Percentiles rank a stretch among this genome's conserved stretches.
phyloP scores from a whole-genome alignment of 1,140 invertebrate species.

The Drosophila orosa region DNA sequence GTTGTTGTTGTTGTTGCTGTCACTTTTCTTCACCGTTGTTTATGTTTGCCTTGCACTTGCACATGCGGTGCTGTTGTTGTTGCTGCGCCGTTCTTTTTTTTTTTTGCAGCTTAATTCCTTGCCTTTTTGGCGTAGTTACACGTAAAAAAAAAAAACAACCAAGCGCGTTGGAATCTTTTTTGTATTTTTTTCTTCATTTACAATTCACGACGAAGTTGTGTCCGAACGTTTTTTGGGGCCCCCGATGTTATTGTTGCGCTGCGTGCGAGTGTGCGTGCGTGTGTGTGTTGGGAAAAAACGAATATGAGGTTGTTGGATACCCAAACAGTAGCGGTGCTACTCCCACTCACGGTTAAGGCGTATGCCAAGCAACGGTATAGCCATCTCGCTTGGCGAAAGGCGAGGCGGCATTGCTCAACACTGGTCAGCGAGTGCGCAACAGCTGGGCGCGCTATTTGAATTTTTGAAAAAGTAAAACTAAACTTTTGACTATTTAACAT shows the following conservation, averaged over 20 bases:
- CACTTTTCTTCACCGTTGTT: constrained; percentile 64
- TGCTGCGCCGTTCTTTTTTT: constrained; percentile 61
- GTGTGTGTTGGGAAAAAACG: constrained; percentile 54
- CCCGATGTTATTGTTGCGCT: constrained; percentile 69
- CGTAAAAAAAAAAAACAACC: constrained; percentile 53
- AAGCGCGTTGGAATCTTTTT: constrained; percentile 60
- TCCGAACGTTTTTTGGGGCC: constrained; percentile 65
- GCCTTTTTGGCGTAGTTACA: constrained; percentile 69
- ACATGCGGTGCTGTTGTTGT: constrained; percentile 67
- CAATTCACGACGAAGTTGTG: constrained; percentile 76
- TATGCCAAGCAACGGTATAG: not conserved
- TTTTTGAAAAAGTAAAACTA: not conserved
- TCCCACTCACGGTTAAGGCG: constrained; percentile 19
- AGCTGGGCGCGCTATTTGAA: constrained; percentile 30
- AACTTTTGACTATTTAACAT: no score
- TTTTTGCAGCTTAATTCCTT: constrained; percentile 68
- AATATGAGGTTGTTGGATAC: constrained; percentile 18
- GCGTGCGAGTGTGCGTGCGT: constrained; percentile 53
- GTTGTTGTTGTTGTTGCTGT: constrained; percentile 52
- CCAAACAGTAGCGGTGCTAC: constrained; percentile 29
- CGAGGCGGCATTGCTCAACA: constrained; percentile 20
- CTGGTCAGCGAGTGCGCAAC: constrained; percentile 28
- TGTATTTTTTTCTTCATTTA: constrained; percentile 70
- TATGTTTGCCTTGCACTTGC: constrained; percentile 78
- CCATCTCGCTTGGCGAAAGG: constrained; percentile 25